These are phyloP conservation scores for Lipophrys pholis DNA, from an alignment of 2,113 vertebrate species.

Conservation along the genomic window DNA sequence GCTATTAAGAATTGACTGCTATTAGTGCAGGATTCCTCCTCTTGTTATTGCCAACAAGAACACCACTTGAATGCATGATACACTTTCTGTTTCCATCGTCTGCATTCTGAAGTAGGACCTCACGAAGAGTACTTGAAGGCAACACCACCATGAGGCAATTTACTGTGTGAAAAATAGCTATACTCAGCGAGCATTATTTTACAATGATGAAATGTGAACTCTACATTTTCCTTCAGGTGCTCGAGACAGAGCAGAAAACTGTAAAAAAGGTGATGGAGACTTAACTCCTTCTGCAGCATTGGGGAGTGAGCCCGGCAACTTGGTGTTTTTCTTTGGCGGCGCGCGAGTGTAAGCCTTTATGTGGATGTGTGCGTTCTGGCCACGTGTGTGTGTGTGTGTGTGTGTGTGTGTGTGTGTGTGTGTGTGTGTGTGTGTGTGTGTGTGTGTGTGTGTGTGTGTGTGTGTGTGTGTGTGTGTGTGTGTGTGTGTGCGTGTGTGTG, in stretches of 20 bases:
- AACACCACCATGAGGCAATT: slow-evolving; percentile 66
- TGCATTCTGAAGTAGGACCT: slow-evolving; percentile 44
- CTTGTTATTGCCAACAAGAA: slow-evolving; percentile 36
- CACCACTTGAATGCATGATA: slow-evolving; percentile 45
- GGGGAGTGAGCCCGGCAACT: slow-evolving; percentile 50
- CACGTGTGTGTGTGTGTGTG: neutral
- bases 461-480: slow-evolving; percentile 32
- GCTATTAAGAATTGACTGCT: slow-evolving; percentile 24
- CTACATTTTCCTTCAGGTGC: slow-evolving; percentile 72
- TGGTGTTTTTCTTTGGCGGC: slow-evolving; percentile 58
- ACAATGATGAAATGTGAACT: slow-evolving; percentile 78
- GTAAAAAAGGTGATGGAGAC: slow-evolving; percentile 63
- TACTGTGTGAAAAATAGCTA: slow-evolving; percentile 69
- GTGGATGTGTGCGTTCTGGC: slow-evolving; percentile 12
- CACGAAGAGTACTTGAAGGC: slow-evolving; percentile 54
- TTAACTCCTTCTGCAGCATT: slow-evolving; percentile 63
- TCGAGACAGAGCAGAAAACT: slow-evolving; percentile 71
- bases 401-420: slow-evolving; percentile 29
- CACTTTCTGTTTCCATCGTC: slow-evolving; percentile 33
- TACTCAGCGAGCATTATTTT: slow-evolving; percentile 69
- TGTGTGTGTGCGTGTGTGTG: slow-evolving; percentile 24
- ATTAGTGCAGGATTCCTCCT: slow-evolving; percentile 32
- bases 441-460: slow-evolving; percentile 20
- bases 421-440: neutral
- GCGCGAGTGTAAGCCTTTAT: slow-evolving; percentile 48